Evolutionary conservation across 37 sponge, comb jelly and placozoan species (phyloP).

Genomic region (Geodia barretti): DNA sequence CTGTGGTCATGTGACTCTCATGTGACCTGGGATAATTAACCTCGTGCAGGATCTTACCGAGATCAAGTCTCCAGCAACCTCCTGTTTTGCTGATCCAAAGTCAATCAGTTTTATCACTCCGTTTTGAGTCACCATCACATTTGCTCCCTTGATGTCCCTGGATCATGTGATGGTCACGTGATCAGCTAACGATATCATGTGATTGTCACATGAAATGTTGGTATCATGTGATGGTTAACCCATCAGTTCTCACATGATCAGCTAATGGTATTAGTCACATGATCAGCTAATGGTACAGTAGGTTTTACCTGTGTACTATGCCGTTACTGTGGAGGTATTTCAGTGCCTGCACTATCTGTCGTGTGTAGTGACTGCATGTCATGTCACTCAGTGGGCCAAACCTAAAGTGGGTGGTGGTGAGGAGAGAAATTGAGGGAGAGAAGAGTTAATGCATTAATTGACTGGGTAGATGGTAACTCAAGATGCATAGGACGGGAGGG

Average conservation of each 20-base stretch:
- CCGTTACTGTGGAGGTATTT: slow-evolving; percentile 80
- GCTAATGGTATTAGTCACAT: slow-evolving; percentile 3
- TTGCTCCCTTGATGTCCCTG: slow-evolving; percentile 93
- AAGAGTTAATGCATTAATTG: no score
- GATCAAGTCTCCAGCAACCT: not conserved
- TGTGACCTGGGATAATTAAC: not conserved
- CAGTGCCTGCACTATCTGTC: slow-evolving; percentile 77
- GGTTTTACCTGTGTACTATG: slow-evolving; percentile 81
- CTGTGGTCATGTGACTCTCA: not conserved
- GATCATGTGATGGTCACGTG: not conserved
- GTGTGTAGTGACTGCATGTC: slow-evolving; percentile 64
- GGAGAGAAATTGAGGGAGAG: no score
- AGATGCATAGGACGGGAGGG: no score
- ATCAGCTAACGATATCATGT: no score
- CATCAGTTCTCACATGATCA: no score
- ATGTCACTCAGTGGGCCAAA: slow-evolving; percentile 80
- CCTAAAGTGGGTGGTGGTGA: no score
- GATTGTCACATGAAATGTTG: no score
- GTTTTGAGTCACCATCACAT: slow-evolving; percentile 80
- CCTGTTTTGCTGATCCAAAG: slow-evolving; percentile 92
- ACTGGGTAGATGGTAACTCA: no score
- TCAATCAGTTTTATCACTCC: slow-evolving; percentile 91
- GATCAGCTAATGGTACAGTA: no score
- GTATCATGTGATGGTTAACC: no score
- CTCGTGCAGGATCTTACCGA: not conserved